phyloP scores from a whole-genome alignment of 2,888 invertebrate genomes.

The Callinectes sapidus region DNA sequence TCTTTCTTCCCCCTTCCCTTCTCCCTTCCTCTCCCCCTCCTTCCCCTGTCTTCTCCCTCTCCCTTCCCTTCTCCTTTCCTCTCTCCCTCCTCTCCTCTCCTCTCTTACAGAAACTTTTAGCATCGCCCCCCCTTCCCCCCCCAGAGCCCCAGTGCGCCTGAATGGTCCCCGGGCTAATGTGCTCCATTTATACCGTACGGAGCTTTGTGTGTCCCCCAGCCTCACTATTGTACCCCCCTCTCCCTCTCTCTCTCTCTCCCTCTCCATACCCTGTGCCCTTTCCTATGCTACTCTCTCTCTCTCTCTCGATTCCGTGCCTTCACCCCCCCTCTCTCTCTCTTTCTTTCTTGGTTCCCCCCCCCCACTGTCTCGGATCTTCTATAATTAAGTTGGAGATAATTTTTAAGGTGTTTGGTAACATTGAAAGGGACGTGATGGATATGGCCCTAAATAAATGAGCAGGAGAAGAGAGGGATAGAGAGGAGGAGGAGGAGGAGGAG shows the following conservation, averaged over 20 bases:
- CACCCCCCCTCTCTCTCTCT: background rate
- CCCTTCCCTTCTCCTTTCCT: background rate
- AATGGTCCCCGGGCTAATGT: constrained; percentile 27
- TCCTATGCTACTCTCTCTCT: background rate
- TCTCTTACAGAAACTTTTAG: constrained; percentile 20
- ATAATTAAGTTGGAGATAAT: background rate
- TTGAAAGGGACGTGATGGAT: constrained; percentile 5
- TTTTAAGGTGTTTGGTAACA: constrained; percentile 17
- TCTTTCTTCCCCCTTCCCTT: background rate
- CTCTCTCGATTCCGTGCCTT: background rate
- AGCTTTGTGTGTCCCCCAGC: background rate
- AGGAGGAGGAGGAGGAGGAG: background rate
- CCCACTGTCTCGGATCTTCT: background rate
- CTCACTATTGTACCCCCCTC: background rate
- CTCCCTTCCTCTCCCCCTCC: background rate
- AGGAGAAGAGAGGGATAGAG: background rate
- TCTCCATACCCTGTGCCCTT: background rate
- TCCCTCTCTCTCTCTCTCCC: background rate
- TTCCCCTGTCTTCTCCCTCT: background rate
- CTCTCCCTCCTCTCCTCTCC: background rate
- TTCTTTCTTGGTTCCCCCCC: background rate
- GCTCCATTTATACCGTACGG: constrained; percentile 37
- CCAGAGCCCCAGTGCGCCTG: background rate
- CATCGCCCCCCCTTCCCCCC: too few species aligned
- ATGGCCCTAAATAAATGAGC: background rate